Conservation (phyloP, 2,888 invertebrate species). For the Nephrocerus scutellatus region DNA sequence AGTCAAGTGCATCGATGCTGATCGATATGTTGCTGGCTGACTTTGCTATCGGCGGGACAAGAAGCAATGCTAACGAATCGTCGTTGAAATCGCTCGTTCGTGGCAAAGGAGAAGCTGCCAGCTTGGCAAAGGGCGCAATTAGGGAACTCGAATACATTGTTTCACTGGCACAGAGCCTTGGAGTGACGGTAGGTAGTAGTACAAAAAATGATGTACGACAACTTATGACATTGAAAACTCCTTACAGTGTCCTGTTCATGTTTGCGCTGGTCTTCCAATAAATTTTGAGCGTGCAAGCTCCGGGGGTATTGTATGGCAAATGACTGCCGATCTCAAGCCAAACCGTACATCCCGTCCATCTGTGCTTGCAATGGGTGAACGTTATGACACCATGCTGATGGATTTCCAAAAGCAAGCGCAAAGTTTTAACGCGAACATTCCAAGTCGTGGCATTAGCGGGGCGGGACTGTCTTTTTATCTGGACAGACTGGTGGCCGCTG, state of each 20-base stretch:
- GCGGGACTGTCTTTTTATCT: conserved; percentile 81
- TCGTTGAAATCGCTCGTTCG: conserved; percentile 55
- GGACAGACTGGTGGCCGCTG: conserved; percentile 64
- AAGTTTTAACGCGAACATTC: conserved; percentile 37
- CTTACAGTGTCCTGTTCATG: conserved; percentile 54
- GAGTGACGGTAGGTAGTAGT: conserved; percentile 58
- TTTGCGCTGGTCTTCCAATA: conserved; percentile 49
- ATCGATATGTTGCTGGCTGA: conserved; percentile 42
- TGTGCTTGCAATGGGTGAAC: conserved; percentile 80
- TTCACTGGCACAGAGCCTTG: conserved; percentile 63
- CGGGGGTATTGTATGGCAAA: conserved; percentile 58
- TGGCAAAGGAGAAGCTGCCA: conserved; percentile 61
- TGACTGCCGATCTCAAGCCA: conserved; percentile 43
- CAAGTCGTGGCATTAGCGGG: conserved; percentile 49
- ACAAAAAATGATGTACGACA: not conserved
- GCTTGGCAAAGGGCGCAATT: conserved; percentile 62
- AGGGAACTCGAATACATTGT: conserved; percentile 69
- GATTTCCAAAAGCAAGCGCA: conserved; percentile 55
- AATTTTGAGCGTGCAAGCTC: conserved; percentile 51
- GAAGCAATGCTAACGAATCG: conserved; percentile 38
- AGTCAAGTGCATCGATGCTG: conserved; percentile 37
- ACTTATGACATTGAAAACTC: too few relatives aligned
- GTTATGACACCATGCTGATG: conserved; percentile 77
- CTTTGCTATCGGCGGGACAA: conserved; percentile 36
- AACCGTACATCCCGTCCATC: conserved; percentile 51